Base-by-base conservation (phyloP, 2,113 vertebrate species). In the Cnemophilus loriae region DNA sequence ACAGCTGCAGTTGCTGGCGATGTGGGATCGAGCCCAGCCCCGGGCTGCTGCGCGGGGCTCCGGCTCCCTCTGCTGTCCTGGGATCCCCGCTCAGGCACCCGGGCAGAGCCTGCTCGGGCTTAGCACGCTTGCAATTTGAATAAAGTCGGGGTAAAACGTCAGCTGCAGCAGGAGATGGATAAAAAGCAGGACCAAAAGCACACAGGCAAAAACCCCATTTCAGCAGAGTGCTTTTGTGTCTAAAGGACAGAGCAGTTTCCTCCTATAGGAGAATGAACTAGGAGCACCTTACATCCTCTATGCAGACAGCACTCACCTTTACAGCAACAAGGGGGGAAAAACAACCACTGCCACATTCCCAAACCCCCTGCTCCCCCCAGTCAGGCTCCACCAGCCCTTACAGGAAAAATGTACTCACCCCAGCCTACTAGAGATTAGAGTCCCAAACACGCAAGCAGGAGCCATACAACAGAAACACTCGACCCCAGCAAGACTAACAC, bases 401-500 rank as follows among this genome's bases (percentile, higher is more conserved):
- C 0, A 67, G 18, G 1, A 65, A 28, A 17, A 26, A 13, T 19
- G 19, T 2, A 52, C n/a, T 70, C 37, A 73, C 5, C 16, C 3
- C 23, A 79, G 10, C 8, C 37, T 27, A 1, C 37, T 23, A 1
- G 1, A 0, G 9, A 18, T 16, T 28, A 68, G 6, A 1, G 7
- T 15, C 35, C 17, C 28, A 67, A 61, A 33, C 1, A 35, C 0
- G 4, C 13, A 22, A 11, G 9, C 23, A 84, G 7, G 5, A 73
- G 3, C 23, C 1, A 7, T 2, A 17, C 10, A 56, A 1, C 18
- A 65, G 5, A 6, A 50, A 6, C 11, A n/a, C 4, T 4, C 20
- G 3, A 7, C 7, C 13, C 2, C 0, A 11, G 22, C n/a, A 35
- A 47, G 0, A 57, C 3, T 6, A 44, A 4, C 16, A 49, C 1